These are phyloP conservation scores for Pachyrhynchus sulphureomaculatus DNA, from an alignment of 1,140 invertebrate species.

Conservation along the genomic window DNA sequence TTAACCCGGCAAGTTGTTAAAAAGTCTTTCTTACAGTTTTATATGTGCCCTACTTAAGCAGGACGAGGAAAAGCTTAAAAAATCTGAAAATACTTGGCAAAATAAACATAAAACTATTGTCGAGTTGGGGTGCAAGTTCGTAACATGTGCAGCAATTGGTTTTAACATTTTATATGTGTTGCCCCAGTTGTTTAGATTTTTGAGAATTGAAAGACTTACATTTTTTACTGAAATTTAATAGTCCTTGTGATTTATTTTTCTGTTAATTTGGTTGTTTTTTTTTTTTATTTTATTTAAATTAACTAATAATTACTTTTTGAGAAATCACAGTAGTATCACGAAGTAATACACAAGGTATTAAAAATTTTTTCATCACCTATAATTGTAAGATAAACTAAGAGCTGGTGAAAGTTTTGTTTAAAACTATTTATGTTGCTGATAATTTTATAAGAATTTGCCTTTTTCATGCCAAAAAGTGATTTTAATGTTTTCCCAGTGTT, in stretches of 20 bases:
- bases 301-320: too few relatives aligned
- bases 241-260: background rate
- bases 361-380: too few relatives aligned
- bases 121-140: slow-evolving; percentile 79
- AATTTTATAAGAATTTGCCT: too few relatives aligned
- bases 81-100: slow-evolving; percentile 62
- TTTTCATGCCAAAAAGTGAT: too few relatives aligned
- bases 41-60: slow-evolving; percentile 68
- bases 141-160: slow-evolving; percentile 74
- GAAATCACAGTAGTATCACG: too few relatives aligned
- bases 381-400: too few relatives aligned
- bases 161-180: slow-evolving; percentile 75
- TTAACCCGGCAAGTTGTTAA: slow-evolving; percentile 67
- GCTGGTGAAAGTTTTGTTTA: too few relatives aligned
- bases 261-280: too few relatives aligned
- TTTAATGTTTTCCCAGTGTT: too few relatives aligned
- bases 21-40: slow-evolving; percentile 67
- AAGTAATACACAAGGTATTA: too few relatives aligned
- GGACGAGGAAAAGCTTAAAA: slow-evolving; percentile 63
- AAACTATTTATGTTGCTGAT: too few relatives aligned
- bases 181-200: slow-evolving; percentile 72
- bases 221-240: slow-evolving; percentile 82
- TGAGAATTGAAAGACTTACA: slow-evolving; percentile 76
- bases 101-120: slow-evolving; percentile 71
- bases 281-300: too few relatives aligned